A percentile compares a stretch with the other conserved stretches of the same genome.
phyloP scores from a whole-genome alignment of 2,888 invertebrate species.

The Andrena camellia region DNA sequence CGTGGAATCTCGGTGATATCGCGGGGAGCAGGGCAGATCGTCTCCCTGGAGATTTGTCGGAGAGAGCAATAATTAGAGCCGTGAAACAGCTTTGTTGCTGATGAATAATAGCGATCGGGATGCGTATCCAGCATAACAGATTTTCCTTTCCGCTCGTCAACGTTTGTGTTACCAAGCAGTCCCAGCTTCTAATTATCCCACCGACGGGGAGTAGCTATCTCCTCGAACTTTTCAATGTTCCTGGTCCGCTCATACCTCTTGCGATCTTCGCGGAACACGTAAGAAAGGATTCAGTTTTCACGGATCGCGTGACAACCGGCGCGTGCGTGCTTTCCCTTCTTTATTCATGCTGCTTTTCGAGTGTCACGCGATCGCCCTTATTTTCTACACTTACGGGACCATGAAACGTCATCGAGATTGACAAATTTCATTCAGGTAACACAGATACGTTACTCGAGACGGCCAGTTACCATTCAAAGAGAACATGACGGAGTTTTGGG shows the following conservation, averaged over 20 bases:
- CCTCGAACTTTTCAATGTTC: neutral
- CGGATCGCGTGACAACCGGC: constrained; percentile 32
- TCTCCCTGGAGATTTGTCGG: neutral
- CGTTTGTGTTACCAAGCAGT: neutral
- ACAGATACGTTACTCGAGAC: neutral
- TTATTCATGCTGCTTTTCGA: constrained; percentile 1
- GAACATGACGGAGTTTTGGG: neutral
- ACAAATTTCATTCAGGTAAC: neutral
- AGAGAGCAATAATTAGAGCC: neutral
- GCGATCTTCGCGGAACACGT: neutral
- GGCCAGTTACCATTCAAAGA: neutral
- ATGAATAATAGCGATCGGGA: constrained; percentile 2
- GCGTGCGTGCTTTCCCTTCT: constrained; percentile 10
- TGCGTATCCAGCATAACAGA: neutral
- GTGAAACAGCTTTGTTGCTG: constrained; percentile 1
- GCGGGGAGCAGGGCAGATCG: constrained; percentile 1
- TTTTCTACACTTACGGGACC: neutral
- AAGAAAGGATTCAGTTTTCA: neutral
- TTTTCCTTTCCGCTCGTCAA: neutral
- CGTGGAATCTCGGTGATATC: constrained; percentile 30
- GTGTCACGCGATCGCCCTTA: constrained; percentile 22
- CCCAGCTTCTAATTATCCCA: neutral
- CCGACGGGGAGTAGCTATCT: neutral
- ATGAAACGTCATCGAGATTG: neutral
- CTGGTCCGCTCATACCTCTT: neutral